Conservation (phyloP, 1,140 invertebrate species). For the Cherax quadricarinatus region DNA sequence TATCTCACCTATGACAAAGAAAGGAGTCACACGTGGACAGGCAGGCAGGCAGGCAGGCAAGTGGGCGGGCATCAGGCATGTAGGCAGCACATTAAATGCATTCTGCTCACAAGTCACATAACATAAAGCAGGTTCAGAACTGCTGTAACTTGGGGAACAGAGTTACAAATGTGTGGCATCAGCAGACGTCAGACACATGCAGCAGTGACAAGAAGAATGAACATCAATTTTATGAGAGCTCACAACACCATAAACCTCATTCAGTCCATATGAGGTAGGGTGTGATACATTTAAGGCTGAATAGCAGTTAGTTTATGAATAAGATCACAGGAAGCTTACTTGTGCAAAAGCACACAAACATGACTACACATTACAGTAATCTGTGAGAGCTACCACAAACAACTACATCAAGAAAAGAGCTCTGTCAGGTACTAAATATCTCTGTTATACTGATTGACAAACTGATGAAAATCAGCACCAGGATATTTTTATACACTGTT, state of each 20-base stretch:
- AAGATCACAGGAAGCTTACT: slow-evolving; percentile 22
- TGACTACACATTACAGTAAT: slow-evolving; percentile 22
- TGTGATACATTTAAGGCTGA: slow-evolving; percentile 43
- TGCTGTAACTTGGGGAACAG: slow-evolving; percentile 31
- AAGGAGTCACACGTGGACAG: slow-evolving; percentile 20
- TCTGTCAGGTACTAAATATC: slow-evolving; percentile 38
- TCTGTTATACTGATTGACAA: slow-evolving; percentile 18
- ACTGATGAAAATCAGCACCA: neutral
- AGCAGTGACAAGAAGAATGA: slow-evolving; percentile 32
- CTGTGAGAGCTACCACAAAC: slow-evolving; percentile 12
- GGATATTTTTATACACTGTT: slow-evolving; percentile 39
- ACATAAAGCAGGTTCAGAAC: slow-evolving; percentile 52
- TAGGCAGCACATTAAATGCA: slow-evolving; percentile 35
- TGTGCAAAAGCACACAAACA: slow-evolving; percentile 24
- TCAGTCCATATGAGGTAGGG: slow-evolving; percentile 53
- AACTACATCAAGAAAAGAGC: neutral
- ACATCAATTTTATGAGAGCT: slow-evolving; percentile 15
- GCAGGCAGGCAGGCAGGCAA: slow-evolving; percentile 57
- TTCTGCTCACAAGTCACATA: slow-evolving; percentile 52
- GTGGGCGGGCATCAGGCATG: slow-evolving; percentile 49
- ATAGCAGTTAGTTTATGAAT: slow-evolving; percentile 26
- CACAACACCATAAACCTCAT: slow-evolving; percentile 40
- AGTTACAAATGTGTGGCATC: slow-evolving; percentile 8
- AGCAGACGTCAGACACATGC: slow-evolving; percentile 28
- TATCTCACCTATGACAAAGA: slow-evolving; percentile 53